Base-by-base conservation (phyloP, 1,140 invertebrate species). In the Megalonaias nervosa region DNA sequence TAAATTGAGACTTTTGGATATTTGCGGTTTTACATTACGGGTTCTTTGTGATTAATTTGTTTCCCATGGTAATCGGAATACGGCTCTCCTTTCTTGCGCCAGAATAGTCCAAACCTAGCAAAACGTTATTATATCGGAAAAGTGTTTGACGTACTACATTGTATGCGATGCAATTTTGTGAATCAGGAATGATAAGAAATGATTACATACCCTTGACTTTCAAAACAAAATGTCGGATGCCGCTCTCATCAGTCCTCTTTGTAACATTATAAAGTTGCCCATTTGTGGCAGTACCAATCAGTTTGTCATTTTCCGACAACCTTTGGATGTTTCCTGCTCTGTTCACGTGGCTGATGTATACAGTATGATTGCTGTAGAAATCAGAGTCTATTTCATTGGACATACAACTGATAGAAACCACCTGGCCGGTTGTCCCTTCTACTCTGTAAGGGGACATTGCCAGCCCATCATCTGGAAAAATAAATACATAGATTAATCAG, bases 391-490 rank as follows among this genome's bases (percentile, higher is more conserved):
- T 67, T 21, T 69, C 61, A 48, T 77, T 71, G 15, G 67, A 66
- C 69, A 71, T 71, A 38, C 75, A 77, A 62, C 67, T 77, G 31
- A 77, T 71, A 48, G 61, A 70, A 13, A 77, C 61, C n/a, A 60
- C 69, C 19, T 55, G 60, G 1, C 69, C 64, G 21, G 56, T 61
- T 15, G 31, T 56, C 15, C 60, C 75, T 48, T 19, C 64, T 2
- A 77, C 61, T 67, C 38, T 77, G 70, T 77, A 77, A 3, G 75
- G 75, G 13, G 61, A 71, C 13, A 77, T 16, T 17, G 69, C 65
- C 13, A 77, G 19, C 15, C 75, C 70, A 16, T 76, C 64, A 14
- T 76, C 74, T 76, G 67, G 17, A 74, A 74, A n/a, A 62, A 5
- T 12, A 23, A 19, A 62, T 11, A 14, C 6, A 9, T 12, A 48